These are phyloP conservation scores for Hylaeus volcanicus DNA, from an alignment of 1,140 invertebrate species.

Conservation along the genomic window DNA sequence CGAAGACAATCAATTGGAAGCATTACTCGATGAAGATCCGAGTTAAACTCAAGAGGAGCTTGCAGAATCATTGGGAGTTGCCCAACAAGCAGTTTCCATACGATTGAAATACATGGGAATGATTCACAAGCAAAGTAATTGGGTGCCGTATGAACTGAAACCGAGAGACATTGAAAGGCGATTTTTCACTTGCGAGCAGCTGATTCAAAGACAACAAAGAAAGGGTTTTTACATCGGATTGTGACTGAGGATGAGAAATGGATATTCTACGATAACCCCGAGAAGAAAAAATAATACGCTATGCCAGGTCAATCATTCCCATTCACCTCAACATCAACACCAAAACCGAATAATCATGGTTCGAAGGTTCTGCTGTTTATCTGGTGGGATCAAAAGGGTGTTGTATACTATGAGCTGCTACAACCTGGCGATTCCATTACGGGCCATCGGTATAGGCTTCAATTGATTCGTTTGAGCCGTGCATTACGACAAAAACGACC, in stretches of 20 bases:
- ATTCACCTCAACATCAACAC: background rate
- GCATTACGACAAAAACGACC: constrained; percentile 37
- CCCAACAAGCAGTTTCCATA: background rate
- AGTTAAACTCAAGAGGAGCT: background rate
- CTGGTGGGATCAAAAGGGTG: background rate
- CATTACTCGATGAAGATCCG: constrained; percentile 1
- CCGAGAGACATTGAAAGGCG: background rate
- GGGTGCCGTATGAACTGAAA: background rate
- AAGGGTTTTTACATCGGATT: constrained; percentile 21
- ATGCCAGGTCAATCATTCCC: background rate
- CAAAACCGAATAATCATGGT: background rate
- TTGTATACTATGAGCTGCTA: constrained; percentile 61
- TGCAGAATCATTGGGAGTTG: background rate
- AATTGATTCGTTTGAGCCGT: too few relatives aligned
- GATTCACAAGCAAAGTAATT: constrained; percentile 2
- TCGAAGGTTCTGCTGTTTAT: too few relatives aligned
- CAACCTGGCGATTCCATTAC: constrained; percentile 24
- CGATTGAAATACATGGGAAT: background rate
- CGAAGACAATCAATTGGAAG: background rate
- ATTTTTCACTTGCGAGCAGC: constrained; percentile 7
- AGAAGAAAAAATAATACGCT: background rate
- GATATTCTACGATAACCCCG: background rate
- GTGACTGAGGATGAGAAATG: constrained; percentile 21
- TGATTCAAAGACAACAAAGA: background rate
- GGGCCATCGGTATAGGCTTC: too few relatives aligned